phyloP scores from a whole-genome alignment of 2,888 invertebrate species.

The Augochlorella aurata region DNA sequence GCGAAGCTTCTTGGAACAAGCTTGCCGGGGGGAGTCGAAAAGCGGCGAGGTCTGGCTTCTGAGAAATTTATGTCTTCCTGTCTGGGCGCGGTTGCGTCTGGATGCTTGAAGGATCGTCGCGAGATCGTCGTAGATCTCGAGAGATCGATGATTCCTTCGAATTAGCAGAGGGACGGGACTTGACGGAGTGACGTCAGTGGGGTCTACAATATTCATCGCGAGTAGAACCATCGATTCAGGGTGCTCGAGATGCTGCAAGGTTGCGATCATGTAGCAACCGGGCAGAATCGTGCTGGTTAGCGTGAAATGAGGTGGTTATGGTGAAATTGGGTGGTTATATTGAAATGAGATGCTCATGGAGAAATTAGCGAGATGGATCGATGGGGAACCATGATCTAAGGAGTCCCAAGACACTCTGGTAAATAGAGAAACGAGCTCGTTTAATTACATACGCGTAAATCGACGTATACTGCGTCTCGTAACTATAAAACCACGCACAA shows the following conservation, averaged over 20 bases:
- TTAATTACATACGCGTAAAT: not conserved
- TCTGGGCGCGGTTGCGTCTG: not conserved
- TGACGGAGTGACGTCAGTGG: not conserved
- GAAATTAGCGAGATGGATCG: not conserved
- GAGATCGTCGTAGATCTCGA: not conserved
- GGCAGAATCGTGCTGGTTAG: not conserved
- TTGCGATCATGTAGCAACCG: not conserved
- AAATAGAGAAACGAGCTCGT: not conserved
- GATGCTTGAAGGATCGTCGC: not conserved
- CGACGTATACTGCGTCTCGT: too few species aligned
- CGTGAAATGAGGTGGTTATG: not conserved
- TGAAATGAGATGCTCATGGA: not conserved
- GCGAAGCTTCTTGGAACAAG: conserved; percentile 41
- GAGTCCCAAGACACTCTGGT: not conserved
- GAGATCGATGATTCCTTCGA: not conserved
- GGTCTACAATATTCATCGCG: not conserved
- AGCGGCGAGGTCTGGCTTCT: not conserved
- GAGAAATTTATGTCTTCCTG: conserved; percentile 42
- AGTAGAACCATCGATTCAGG: not conserved
- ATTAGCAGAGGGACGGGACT: not conserved
- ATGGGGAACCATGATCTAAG: not conserved
- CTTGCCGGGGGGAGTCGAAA: conserved; percentile 3
- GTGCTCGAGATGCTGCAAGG: not conserved
- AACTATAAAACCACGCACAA: too few species aligned
- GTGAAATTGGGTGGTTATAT: not conserved